A percentile compares a stretch with the other conserved stretches of the same genome.
Conservation (phyloP, 2,113 vertebrate species). For the Opisthocomus hoazin region DNA sequence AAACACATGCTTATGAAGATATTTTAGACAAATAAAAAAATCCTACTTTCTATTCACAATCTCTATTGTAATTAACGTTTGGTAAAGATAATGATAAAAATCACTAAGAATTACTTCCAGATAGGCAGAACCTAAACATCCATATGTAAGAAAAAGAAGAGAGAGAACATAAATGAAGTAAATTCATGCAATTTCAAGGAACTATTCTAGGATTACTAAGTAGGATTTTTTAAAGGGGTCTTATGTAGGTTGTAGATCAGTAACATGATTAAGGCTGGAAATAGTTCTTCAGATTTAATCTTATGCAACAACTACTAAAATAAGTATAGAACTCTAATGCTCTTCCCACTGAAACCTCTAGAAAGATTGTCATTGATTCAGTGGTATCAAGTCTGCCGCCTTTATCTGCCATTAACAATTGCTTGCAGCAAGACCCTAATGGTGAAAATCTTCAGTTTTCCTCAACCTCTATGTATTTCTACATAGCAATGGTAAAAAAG, state of each 20-base stretch:
- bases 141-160: neutral
- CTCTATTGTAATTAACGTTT: neutral
- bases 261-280: neutral
- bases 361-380: neutral
- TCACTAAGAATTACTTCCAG: neutral
- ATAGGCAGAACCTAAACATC: neutral
- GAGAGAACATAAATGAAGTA: neutral
- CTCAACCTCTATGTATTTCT: neutral
- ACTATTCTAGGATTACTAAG: neutral
- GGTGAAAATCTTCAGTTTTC: neutral
- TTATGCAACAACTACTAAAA: neutral
- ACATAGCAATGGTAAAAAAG: neutral
- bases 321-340: neutral
- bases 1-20: neutral
- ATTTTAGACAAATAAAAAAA: neutral
- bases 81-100: neutral
- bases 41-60: neutral
- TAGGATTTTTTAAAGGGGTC: neutral
- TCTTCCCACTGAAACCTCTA: neutral
- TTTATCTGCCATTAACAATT: neutral
- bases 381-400: neutral
- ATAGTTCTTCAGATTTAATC: neutral
- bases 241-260: neutral
- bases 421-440: neutral
- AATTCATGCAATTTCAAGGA: neutral